Evolutionary conservation across 2,113 vertebrate genomes (phyloP), one percentile per base, ranked within the genome.

Genomic region (Poecilia latipinna): DNA sequence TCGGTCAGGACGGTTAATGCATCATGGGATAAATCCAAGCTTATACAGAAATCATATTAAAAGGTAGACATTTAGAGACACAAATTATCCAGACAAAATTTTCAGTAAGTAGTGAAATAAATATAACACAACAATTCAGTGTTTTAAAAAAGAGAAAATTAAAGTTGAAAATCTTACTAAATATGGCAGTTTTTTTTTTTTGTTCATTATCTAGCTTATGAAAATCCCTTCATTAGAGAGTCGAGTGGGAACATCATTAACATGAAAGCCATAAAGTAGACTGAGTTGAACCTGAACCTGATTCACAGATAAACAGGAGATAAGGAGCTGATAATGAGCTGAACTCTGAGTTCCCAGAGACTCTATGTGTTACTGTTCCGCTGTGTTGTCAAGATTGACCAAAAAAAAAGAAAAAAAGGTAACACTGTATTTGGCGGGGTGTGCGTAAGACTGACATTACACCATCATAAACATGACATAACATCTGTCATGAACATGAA

Each of bases 271-370:
- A 57, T 57, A 57, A 57, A 57, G 8, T n/a, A 7, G 22, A 57
- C 8, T 0, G 7, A 22, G 8, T n/a, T 57, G 61, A 62, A 65
- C 31, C 19, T 65, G 32, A 65, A 35, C 17, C 10, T 5, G 22
- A 37, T 22, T 65, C 10, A 39, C 24, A 17, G 65, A 66, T 39
- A 66, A 66, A 42, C 24, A 26, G 65, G 65, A 66, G 35, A 66
- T 42, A 66, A 66, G 11, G 22, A 39, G 24, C 64, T 64, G 62
- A 65, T 35, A 65, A 35, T 65, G 63, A 35, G 17, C 32, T 65
- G 32, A 22, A 65, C 63, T 65, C 32, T 24, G 63, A 33, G 62
- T 64, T 64, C 31, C 17, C 31, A 22, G 29, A 62, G 13, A 19
- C 29, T 29, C 29, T 31, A 12, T 17, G 29, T 13, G 1, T 62